A percentile compares a stretch with the other conserved stretches of the same genome.
Evolutionary conservation across 1,140 invertebrate species (phyloP).

Genomic region (Trachelipus rathkii): DNA sequence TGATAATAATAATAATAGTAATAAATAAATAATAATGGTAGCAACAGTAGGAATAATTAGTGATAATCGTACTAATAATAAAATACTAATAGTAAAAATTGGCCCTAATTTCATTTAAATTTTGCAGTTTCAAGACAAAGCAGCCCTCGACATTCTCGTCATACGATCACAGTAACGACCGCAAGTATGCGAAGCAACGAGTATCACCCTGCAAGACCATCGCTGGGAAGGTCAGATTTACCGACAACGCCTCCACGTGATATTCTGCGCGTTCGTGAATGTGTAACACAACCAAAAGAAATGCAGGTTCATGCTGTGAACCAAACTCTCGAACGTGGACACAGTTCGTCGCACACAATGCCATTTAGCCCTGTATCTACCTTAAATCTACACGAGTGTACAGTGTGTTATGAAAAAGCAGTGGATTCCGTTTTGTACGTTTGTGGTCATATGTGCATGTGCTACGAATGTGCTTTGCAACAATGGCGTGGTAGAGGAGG

Average conservation of each 20-base stretch:
- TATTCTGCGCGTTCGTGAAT: background rate
- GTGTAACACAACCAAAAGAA: background rate
- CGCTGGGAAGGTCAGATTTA: background rate
- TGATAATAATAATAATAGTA: no score
- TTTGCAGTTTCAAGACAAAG: no score
- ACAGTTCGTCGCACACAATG: background rate
- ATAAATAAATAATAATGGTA: no score
- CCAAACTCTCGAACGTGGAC: background rate
- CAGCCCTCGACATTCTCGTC: background rate
- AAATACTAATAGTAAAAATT: no score
- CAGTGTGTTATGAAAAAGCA: constrained; percentile 83
- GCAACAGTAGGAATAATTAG: no score
- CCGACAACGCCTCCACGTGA: background rate
- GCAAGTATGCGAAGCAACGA: background rate
- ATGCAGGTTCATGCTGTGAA: background rate
- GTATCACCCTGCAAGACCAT: background rate
- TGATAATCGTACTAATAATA: no score
- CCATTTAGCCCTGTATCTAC: background rate
- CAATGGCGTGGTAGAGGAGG: constrained; percentile 73
- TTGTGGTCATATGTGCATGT: constrained; percentile 98
- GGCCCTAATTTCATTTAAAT: no score
- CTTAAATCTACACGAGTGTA: background rate
- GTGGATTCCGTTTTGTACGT: constrained; percentile 93
- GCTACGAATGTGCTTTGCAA: constrained; percentile 78
- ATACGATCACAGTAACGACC: background rate